These are phyloP conservation scores for Xerus inauris DNA, from an alignment of 2,113 vertebrate genomes.

Conservation along the genomic window DNA sequence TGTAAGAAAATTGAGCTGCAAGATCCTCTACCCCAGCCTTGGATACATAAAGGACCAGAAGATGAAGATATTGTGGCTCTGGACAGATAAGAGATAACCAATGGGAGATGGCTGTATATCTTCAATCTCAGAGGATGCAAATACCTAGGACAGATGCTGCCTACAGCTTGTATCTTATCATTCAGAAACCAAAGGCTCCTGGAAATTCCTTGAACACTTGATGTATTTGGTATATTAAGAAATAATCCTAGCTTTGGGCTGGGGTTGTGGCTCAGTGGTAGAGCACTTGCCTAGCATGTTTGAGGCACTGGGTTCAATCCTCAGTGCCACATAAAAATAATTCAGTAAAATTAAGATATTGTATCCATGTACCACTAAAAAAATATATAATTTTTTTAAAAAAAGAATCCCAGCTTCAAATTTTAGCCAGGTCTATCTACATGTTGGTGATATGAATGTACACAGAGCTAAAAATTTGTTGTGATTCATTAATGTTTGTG, in stretches of 20 bases:
- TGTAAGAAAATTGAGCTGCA: background rate
- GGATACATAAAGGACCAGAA: background rate
- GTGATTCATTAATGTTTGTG: background rate
- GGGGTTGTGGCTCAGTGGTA: no score
- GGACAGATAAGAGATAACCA: background rate
- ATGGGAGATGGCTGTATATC: background rate
- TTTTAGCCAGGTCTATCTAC: background rate
- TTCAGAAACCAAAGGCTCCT: background rate
- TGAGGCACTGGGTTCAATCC: no score
- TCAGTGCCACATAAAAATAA: no score
- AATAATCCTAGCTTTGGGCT: constrained; percentile 34
- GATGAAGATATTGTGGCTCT: background rate
- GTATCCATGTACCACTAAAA: no score
- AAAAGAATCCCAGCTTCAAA: constrained; percentile 30
- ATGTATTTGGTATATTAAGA: background rate
- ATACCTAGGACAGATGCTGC: background rate
- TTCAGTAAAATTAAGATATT: no score
- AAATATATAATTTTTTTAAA: no score
- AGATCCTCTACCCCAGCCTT: background rate
- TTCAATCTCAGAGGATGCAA: background rate
- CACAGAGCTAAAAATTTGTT: background rate
- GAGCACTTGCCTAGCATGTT: no score
- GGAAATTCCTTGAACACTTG: background rate
- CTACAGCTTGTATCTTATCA: background rate
- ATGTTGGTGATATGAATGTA: background rate